Conservation (phyloP, 2,797 vertebrate genomes). For the Danio aesculapii region DNA sequence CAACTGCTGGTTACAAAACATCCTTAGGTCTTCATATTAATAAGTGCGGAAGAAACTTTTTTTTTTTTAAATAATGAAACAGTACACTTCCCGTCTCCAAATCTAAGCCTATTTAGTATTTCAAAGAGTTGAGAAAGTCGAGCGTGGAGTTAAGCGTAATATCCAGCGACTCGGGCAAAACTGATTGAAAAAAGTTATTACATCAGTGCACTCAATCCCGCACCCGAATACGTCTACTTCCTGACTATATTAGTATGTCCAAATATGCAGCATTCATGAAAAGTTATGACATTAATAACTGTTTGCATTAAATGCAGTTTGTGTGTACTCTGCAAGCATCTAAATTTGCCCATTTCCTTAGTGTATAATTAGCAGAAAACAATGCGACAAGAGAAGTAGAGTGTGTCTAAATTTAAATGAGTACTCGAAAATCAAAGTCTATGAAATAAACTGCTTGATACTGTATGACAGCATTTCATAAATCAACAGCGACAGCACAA, state of each 20-base stretch:
- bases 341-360: too few species aligned
- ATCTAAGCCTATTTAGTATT: slow-evolving; percentile 60
- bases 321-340: neutral
- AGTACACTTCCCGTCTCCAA: slow-evolving; percentile 14
- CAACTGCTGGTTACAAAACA: slow-evolving; percentile 48
- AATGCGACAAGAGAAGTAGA: too few species aligned
- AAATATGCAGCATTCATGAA: neutral
- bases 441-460: too few species aligned
- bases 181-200: slow-evolving; percentile 77
- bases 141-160: slow-evolving; percentile 64
- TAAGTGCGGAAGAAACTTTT: slow-evolving; percentile 3
- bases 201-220: slow-evolving; percentile 68
- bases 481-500: too few species aligned
- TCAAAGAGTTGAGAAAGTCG: slow-evolving; percentile 65
- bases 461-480: too few species aligned
- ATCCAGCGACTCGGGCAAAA: slow-evolving; percentile 72
- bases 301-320: neutral
- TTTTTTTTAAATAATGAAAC: neutral
- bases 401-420: too few species aligned
- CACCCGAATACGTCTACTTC: neutral
- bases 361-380: too few species aligned
- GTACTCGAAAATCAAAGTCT: too few species aligned
- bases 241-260: neutral
- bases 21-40: slow-evolving; percentile 45
- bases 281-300: too few species aligned